Base-by-base conservation (phyloP, 2,888 invertebrate species). In the Drosophila antonietae region DNA sequence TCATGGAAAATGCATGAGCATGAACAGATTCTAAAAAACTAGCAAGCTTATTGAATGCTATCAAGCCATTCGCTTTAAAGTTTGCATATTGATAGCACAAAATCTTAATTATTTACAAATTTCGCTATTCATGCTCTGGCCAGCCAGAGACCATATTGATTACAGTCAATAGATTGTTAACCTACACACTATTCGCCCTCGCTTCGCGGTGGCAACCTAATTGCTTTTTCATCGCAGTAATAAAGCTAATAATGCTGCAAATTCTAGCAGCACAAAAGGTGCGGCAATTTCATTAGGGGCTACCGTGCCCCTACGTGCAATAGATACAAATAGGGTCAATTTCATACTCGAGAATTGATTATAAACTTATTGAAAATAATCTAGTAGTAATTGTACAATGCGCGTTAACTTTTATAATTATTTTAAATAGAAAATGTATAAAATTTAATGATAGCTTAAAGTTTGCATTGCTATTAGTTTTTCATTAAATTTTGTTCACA, bases 161-260 rank as follows among this genome's bases (percentile, higher is more conserved):
- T 31, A 15, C 33, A 15, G 5, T 18, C 31, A 49, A 47, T 59
- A 47, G 37, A 39, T 28, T 18, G 2, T 37, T 37, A 14, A 39
- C 23, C 39, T 31, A 20, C 18, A 12, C 37, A 31, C 46, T n/a
- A 37, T 49, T 5, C 31, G 31, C 3, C 14, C 47, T 59, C 28
- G 14, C 18, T 47, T 47, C 28, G 18, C 28, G 14, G 14, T 1
- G 28, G 1, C 14, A 15, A 39, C 47, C 28, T 49, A 49, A 59
- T 59, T 39, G 49, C 18, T 20, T 31, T 59, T 49, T 49, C 37
- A 58, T 28, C 47, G 15, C 18, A 3, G 9, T 49, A 39, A 49
- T 49, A 28, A 58, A 47, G 23, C 37, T 20, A 59, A 49, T 47
- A 39, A 39, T 20, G 59, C 39, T 31, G 49, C 31, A 59, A 39